A percentile compares a stretch with the other conserved stretches of the same genome.
phyloP scores from a whole-genome alignment of 35 echinoderm and acorn worm species.

The Acanthaster planci region DNA sequence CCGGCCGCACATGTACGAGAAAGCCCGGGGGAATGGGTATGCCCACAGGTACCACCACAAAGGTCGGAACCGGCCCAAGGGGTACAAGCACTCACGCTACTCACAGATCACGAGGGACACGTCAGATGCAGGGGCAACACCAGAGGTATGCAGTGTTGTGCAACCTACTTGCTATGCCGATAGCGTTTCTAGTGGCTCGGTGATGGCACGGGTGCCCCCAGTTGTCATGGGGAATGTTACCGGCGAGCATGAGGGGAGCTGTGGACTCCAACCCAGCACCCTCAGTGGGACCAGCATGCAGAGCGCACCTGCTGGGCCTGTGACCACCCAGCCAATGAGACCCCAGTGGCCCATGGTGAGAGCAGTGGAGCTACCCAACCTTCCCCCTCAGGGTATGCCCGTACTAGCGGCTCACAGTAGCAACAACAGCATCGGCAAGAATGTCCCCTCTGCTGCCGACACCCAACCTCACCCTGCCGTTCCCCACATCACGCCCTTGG shows the following conservation, averaged over 20 bases:
- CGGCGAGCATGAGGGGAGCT: neutral
- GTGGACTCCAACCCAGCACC: conserved; percentile 16
- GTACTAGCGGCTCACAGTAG: neutral
- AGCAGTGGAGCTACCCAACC: neutral
- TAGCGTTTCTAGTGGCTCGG: conserved; percentile 28
- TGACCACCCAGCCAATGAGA: neutral
- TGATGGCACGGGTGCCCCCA: conserved; percentile 4
- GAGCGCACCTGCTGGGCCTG: neutral
- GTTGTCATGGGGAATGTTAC: neutral
- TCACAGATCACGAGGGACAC: conserved; percentile 71
- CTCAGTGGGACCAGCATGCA: conserved; percentile 31
- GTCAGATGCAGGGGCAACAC: conserved; percentile 45
- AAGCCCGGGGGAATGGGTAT: conserved; percentile 59
- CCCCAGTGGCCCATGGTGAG: neutral
- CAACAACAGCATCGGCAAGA: conserved; percentile 26
- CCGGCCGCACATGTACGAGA: conserved; percentile 51
- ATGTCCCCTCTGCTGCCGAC: neutral
- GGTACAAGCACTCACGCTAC: conserved; percentile 73
- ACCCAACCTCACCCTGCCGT: neutral
- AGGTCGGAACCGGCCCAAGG: conserved; percentile 63
- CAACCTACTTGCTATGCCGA: conserved; percentile 40
- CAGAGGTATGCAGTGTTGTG: conserved; percentile 26
- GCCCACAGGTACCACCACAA: conserved; percentile 60
- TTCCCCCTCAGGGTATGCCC: conserved; percentile 4
- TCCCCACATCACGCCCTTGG: neutral